Evolutionary conservation across 1,140 invertebrate species (phyloP).

Genomic region (Philaenus spumarius): DNA sequence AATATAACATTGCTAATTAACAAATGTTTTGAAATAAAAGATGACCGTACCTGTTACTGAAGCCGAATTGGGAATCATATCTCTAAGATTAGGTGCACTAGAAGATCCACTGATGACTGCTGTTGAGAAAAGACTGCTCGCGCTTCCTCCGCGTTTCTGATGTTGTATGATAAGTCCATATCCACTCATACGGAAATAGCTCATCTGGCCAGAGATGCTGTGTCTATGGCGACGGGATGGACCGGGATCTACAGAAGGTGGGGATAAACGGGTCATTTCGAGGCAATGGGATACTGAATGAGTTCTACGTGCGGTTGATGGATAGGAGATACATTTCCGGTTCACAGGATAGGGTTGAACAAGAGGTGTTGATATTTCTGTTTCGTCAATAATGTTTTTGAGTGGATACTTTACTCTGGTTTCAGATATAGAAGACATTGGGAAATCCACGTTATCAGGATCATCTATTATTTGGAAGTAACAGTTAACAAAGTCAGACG

Average conservation of each 20-base stretch:
- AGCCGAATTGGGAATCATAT: slow-evolving; percentile 67
- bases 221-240: slow-evolving; percentile 64
- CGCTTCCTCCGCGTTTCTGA: slow-evolving; percentile 45
- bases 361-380: too few relatives aligned
- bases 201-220: slow-evolving; percentile 89
- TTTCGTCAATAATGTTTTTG: too few relatives aligned
- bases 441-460: not conserved
- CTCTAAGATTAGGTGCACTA: slow-evolving; percentile 81
- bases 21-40: not conserved
- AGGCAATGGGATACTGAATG: slow-evolving; percentile 18
- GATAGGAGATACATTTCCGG: not conserved
- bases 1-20: not conserved
- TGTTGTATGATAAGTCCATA: slow-evolving; percentile 43
- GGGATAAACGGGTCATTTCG: slow-evolving; percentile 18
- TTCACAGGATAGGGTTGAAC: too few relatives aligned
- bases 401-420: not conserved
- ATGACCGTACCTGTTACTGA: slow-evolving; percentile 62
- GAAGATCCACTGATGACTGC: slow-evolving; percentile 90
- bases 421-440: not conserved
- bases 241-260: slow-evolving; percentile 15
- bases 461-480: slow-evolving; percentile 4
- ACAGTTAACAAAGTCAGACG: too few relatives aligned
- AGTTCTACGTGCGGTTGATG: not conserved
- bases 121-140: slow-evolving; percentile 82
- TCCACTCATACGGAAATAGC: slow-evolving; percentile 80